Base-by-base conservation (phyloP, 2,113 vertebrate species). In the Menura novaehollandiae region DNA sequence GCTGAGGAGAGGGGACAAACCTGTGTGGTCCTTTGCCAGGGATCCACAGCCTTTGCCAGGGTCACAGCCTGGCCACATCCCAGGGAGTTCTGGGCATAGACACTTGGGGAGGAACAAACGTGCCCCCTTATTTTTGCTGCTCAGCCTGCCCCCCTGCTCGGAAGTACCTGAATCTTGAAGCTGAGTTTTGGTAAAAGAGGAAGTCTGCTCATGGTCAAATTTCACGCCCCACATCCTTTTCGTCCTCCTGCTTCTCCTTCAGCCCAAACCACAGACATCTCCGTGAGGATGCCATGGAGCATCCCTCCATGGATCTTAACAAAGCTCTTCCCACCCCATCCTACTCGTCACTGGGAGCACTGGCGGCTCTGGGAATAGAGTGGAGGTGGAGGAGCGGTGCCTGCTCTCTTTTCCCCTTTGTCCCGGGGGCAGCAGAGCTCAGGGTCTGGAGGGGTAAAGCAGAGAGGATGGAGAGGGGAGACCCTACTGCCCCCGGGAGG, bases 1-100 rank as follows among this genome's bases (percentile, higher is more conserved):
- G 59, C 10, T 9, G 10, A 55, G 35, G 37, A 33, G 28, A 16
- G 14, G 27, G 43, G 28, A 72, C 66, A 37, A 41, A 63, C 6
- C 10, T 71, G 46, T 0, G 0, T 16, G 62, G 20, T 8, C 30
- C 22, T 63, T 63, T 27, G 44, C 35, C 2, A 1, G 22, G 41
- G 27, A 79, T 3, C 13, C 56, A 55, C 62, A 37, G 39, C 39
- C 39, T 13, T 41, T 41, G 39, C 39, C 39, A 41, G 39, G 37
- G 9, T 59, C 76, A 66, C 39, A 64, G 33, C 66, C 15, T 8
- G 20, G 60, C 28, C 53, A 23, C 0, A 0, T 18, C 22, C 43
- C 3, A 3, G 53, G 53, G 47, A 86, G 13, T 49, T 47, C 58
- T 2, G 13, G 22, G 30, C 58, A 62, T 63, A 60, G 46, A 30